Percentiles rank a stretch among this genome's conserved stretches.
Conservation (phyloP, 2,113 vertebrate genomes). For the Syngnathus floridae region DNA sequence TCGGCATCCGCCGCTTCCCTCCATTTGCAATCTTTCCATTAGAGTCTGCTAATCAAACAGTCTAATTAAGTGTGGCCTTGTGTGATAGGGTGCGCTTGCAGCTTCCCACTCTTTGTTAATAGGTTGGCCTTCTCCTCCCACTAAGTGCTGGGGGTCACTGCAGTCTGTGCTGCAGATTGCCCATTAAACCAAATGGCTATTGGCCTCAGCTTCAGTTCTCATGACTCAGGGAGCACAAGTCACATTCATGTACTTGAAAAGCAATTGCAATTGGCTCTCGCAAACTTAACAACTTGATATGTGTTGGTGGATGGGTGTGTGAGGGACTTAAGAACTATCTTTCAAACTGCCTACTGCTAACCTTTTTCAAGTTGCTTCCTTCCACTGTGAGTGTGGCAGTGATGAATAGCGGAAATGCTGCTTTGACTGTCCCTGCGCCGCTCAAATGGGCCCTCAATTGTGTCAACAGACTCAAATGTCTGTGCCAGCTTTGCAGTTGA, state of each 20-base stretch:
- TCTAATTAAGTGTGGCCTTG: conserved; percentile 59
- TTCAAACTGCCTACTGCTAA: conserved; percentile 16
- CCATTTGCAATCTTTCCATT: conserved; percentile 30
- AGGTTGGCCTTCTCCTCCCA: conserved; percentile 43
- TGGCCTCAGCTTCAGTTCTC: conserved; percentile 33
- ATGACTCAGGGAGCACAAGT: conserved; percentile 23
- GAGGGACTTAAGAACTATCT: conserved; percentile 16
- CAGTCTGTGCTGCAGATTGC: conserved; percentile 40
- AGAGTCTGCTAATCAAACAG: conserved; percentile 56
- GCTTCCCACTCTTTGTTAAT: conserved; percentile 50
- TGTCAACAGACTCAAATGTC: conserved; percentile 34
- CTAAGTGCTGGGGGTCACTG: conserved; percentile 38
- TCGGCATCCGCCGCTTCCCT: conserved; percentile 16
- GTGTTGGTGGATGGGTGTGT: conserved; percentile 10
- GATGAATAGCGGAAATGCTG: conserved; percentile 26
- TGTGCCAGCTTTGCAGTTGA: conserved; percentile 26
- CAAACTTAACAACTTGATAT: conserved; percentile 35
- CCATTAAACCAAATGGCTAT: conserved; percentile 58
- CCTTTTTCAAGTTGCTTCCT: conserved; percentile 9
- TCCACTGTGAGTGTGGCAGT: conserved; percentile 11
- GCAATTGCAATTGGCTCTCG: conserved; percentile 47
- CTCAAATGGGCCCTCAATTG: conserved; percentile 35
- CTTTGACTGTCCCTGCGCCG: conserved; percentile 37
- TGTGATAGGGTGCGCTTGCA: conserved; percentile 42
- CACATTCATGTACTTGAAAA: conserved; percentile 45